Evolutionary conservation across 2,797 vertebrate species (phyloP).

Genomic region (Tokudaia tokunoshimensis): DNA sequence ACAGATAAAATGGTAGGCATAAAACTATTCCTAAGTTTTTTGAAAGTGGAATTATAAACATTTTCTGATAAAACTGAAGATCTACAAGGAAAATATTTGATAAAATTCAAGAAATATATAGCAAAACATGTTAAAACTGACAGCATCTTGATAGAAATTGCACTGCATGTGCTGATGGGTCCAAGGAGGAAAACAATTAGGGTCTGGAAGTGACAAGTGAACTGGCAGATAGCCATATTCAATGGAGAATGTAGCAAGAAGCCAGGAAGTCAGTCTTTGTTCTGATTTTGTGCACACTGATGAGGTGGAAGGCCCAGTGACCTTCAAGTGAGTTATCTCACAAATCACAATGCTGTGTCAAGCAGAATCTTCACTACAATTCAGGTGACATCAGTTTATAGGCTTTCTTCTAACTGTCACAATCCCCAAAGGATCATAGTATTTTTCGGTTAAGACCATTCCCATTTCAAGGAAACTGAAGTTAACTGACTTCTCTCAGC

Average conservation of each 20-base stretch:
- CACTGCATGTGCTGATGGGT: neutral
- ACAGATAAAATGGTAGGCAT: too few species aligned
- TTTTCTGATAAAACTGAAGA: too few species aligned
- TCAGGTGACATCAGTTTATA: neutral
- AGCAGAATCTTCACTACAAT: neutral
- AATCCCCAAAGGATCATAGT: neutral
- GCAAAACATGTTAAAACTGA: too few species aligned
- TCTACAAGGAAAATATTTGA: too few species aligned
- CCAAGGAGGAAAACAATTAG: neutral
- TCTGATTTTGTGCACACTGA: neutral
- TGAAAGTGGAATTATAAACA: too few species aligned
- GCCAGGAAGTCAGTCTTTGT: neutral
- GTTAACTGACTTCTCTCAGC: neutral
- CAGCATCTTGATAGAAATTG: neutral
- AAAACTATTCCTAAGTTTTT: too few species aligned
- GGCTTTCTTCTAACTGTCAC: neutral
- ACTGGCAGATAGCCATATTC: neutral
- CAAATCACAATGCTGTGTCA: neutral
- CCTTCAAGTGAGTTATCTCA: neutral
- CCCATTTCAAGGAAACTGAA: conserved; percentile 9
- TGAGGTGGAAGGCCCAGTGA: neutral
- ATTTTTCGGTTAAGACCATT: neutral
- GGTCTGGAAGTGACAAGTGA: neutral
- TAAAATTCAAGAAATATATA: too few species aligned
- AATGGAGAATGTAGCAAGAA: neutral